A percentile compares a stretch with the other conserved stretches of the same genome.
Conservation (phyloP, 2,113 vertebrate species). For the Elaphurus davidianus region DNA sequence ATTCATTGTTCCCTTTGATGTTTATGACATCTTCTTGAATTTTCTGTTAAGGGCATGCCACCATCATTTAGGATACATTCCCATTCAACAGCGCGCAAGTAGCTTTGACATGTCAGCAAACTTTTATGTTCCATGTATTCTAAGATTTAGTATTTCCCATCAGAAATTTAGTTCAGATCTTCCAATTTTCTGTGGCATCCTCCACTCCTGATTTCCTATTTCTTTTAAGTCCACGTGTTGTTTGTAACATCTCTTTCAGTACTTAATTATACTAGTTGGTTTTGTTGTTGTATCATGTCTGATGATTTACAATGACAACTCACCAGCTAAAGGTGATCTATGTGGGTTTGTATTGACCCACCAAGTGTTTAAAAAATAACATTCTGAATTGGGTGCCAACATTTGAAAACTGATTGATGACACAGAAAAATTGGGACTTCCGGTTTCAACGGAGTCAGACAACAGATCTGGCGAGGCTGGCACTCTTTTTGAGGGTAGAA, state of each 20-base stretch:
- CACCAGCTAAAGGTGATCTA: not conserved
- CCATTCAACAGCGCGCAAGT: not conserved
- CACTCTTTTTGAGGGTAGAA: not conserved
- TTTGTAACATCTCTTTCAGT: not conserved
- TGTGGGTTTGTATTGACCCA: not conserved
- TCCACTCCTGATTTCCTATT: not conserved
- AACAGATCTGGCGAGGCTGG: fast-evolving
- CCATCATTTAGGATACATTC: not conserved
- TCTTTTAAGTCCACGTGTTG: not conserved
- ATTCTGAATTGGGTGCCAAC: not conserved
- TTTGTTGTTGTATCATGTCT: not conserved
- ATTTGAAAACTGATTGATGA: not conserved
- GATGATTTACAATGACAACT: not conserved
- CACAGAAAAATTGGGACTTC: not conserved
- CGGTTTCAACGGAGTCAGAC: fast-evolving
- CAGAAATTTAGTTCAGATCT: not conserved
- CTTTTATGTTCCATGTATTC: not conserved
- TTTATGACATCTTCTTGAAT: not conserved
- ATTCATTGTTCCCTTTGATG: not conserved
- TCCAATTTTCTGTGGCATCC: not conserved
- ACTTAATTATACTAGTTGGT: not conserved
- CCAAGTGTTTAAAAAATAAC: not conserved
- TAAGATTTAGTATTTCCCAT: not conserved
- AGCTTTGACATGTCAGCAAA: not conserved
- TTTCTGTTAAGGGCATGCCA: not conserved